A percentile compares a stretch with the other conserved stretches of the same genome.
phyloP scores from a whole-genome alignment of 2,888 invertebrate species.

The Dicyrtomina minuta region DNA sequence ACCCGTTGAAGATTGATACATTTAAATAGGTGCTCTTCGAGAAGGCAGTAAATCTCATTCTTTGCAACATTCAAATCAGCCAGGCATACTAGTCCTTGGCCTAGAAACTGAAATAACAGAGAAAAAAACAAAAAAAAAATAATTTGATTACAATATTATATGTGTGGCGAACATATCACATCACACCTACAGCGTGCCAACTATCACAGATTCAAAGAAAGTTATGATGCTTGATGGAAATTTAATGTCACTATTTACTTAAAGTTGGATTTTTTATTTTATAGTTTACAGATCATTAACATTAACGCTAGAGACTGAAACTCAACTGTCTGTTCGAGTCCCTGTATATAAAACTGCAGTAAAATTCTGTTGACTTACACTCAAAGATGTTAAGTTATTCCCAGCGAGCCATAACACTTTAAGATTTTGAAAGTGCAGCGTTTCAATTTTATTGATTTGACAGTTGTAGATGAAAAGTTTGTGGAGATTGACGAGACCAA shows the following conservation, averaged over 20 bases:
- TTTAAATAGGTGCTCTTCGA: slow-evolving; percentile 45
- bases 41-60: slow-evolving; percentile 47
- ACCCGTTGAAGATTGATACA: slow-evolving; percentile 43
- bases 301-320: no score
- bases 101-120: slow-evolving; percentile 45
- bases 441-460: slow-evolving; percentile 45
- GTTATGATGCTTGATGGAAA: no score
- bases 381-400: slow-evolving; percentile 46
- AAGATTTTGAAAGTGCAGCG: slow-evolving; percentile 44
- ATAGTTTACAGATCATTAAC: no score
- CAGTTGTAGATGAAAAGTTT: slow-evolving; percentile 49
- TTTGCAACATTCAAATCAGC: slow-evolving; percentile 49
- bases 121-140: no score
- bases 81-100: slow-evolving; percentile 45
- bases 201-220: no score
- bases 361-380: slow-evolving; percentile 30
- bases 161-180: no score
- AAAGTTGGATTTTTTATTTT: no score
- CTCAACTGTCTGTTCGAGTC: background rate
- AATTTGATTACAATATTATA: no score
- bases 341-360: background rate
- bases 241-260: no score
- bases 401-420: slow-evolving; percentile 48
- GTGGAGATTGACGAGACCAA: slow-evolving; percentile 42
- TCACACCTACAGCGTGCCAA: no score